These are phyloP conservation scores for Willowsia nigromaculata DNA, from an alignment of 2,888 invertebrate genomes.

Conservation along the genomic window DNA sequence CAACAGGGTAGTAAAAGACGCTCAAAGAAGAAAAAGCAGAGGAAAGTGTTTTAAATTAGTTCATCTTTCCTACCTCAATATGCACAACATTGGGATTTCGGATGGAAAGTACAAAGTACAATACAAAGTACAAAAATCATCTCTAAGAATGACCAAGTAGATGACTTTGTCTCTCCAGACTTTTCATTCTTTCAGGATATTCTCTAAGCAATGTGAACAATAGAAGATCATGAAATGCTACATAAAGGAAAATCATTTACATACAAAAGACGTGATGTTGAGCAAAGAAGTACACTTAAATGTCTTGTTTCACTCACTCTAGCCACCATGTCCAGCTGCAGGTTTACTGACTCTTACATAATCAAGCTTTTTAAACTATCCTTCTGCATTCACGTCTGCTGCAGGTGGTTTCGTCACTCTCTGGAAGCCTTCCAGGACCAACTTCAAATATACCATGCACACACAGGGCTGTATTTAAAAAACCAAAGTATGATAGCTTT, in stretches of 20 bases:
- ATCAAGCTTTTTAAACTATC: neutral
- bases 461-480: too few species aligned
- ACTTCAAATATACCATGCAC: too few species aligned
- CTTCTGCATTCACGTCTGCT: neutral
- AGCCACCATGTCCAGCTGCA: neutral
- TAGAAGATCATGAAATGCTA: neutral
- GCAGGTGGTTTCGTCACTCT: neutral
- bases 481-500: too few species aligned
- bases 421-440: neutral
- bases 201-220: too few species aligned
- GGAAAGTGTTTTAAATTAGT: neutral
- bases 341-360: neutral
- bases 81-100: constrained; percentile 26
- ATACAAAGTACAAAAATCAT: neutral
- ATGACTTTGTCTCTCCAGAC: neutral
- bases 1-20: too few species aligned
- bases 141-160: neutral
- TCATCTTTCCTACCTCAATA: constrained; percentile 33
- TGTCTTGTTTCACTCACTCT: too few species aligned
- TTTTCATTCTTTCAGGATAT: too few species aligned
- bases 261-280: neutral
- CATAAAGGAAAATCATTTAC: too few species aligned
- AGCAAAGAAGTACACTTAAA: neutral
- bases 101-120: too few species aligned
- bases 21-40: too few species aligned